These are phyloP conservation scores for Corythucha ciliata DNA, from an alignment of 2,888 invertebrate genomes.

Conservation along the genomic window DNA sequence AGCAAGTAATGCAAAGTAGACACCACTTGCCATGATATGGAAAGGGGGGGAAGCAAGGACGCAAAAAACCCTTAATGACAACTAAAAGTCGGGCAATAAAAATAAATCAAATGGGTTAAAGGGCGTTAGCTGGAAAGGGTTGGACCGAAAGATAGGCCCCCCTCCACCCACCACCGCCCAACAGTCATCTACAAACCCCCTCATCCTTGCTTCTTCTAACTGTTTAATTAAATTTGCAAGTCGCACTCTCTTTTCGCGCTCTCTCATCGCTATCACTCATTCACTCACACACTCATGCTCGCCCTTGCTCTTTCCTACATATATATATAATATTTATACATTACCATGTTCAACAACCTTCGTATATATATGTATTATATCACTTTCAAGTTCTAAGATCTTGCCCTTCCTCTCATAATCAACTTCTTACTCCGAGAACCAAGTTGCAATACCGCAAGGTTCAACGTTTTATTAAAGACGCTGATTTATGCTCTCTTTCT, in stretches of 20 bases:
- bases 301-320: background rate
- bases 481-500: too few relatives aligned
- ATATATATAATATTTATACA: background rate
- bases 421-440: too few relatives aligned
- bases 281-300: background rate
- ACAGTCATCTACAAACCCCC: background rate
- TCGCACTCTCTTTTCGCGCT: conserved; percentile 7
- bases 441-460: too few relatives aligned
- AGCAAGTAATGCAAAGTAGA: conserved; percentile 25
- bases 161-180: background rate
- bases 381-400: background rate
- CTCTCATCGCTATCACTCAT: background rate
- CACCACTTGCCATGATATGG: conserved; percentile 5
- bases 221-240: conserved; percentile 29
- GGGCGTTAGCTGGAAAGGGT: conserved; percentile 28
- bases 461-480: too few relatives aligned
- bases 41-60: conserved; percentile 15
- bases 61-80: conserved; percentile 35
- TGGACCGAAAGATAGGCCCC: conserved; percentile 24
- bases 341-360: background rate
- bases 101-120: conserved; percentile 35
- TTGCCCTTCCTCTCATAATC: background rate
- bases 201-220: conserved; percentile 16
- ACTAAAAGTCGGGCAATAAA: conserved; percentile 36
- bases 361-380: too few relatives aligned